Evolutionary conservation across 1,140 invertebrate species (phyloP).

Genomic region (Pogonomyrmex barbatus): DNA sequence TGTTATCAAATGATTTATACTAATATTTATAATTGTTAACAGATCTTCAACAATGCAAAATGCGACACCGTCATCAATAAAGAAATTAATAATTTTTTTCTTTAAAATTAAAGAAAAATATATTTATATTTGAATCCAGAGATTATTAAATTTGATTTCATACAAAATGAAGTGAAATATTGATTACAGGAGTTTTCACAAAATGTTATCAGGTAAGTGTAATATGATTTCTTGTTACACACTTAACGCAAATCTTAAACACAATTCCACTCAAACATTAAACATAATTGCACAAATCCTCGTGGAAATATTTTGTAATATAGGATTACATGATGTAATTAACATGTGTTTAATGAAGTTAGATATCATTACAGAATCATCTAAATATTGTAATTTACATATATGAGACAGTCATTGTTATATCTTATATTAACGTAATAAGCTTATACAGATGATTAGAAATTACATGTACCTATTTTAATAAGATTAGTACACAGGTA

Average conservation of each 20-base stretch:
- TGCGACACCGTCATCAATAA: not conserved
- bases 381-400: no score
- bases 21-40: not conserved
- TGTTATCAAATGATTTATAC: not conserved
- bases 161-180: not conserved
- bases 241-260: not conserved
- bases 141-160: constrained; percentile 11
- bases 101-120: no score
- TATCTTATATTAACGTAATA: no score
- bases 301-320: not conserved
- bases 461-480: not conserved
- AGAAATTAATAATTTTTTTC: not conserved
- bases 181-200: not conserved
- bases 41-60: not conserved
- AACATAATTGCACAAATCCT: not conserved
- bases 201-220: constrained; percentile 32
- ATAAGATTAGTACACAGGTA: not conserved
- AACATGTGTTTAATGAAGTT: no score
- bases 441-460: not conserved
- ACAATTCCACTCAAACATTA: not conserved
- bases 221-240: constrained; percentile 6
- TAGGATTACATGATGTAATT: no score
- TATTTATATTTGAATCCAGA: not conserved
- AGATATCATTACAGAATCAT: no score
- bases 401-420: not conserved